These are phyloP conservation scores for Chlorops oryzae DNA, from an alignment of 1,140 invertebrate species.

Conservation along the genomic window DNA sequence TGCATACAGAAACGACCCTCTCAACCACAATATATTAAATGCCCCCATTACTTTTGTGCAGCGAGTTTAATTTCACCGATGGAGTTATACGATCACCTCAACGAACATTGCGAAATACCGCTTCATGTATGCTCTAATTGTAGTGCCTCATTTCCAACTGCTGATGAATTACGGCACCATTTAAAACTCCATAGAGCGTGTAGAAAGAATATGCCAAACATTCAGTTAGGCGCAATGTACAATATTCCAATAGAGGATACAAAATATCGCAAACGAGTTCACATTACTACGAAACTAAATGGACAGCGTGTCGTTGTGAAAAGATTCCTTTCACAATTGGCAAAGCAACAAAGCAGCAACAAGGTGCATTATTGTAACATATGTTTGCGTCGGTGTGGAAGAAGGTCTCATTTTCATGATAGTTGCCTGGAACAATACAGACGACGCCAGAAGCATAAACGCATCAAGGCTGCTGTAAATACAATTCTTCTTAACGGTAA, in stretches of 20 bases:
- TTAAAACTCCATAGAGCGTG: neutral
- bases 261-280: neutral
- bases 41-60: slow-evolving; percentile 25
- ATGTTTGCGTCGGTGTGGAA: no score
- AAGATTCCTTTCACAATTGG: no score
- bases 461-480: neutral
- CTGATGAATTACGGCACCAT: slow-evolving; percentile 3
- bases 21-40: slow-evolving; percentile 14
- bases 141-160: slow-evolving; percentile 11
- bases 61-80: slow-evolving; percentile 11
- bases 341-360: no score
- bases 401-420: no score
- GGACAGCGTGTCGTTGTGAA: no score
- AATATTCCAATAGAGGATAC: neutral
- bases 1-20: slow-evolving; percentile 1
- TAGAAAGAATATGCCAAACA: neutral
- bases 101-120: slow-evolving; percentile 5
- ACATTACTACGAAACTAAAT: neutral
- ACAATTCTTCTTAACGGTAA: neutral
- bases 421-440: neutral
- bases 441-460: neutral
- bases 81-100: slow-evolving; percentile 19
- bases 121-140: slow-evolving; percentile 22
- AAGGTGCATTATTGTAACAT: no score
- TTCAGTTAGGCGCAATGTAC: neutral